Conservation (phyloP, 1,140 invertebrate species). For the Chironomus striatipennis region DNA sequence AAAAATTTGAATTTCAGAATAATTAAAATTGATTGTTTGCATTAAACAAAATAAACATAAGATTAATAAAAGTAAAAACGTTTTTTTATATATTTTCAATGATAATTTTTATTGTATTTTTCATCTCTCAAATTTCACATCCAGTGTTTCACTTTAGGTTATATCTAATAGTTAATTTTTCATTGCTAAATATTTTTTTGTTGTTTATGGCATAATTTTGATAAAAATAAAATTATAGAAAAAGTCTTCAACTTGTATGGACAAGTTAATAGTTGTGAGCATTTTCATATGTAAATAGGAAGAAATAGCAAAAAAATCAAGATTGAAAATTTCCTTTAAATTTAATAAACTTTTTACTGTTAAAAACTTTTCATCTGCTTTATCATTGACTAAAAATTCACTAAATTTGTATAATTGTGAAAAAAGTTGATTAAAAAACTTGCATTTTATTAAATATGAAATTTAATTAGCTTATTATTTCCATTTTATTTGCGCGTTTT, state of each 20-base stretch:
- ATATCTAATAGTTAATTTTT: slow-evolving; percentile 4
- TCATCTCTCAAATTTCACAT: background rate
- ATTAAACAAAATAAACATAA: background rate
- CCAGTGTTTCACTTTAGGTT: background rate
- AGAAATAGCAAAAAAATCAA: background rate
- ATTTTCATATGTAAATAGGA: background rate
- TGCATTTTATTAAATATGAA: too few relatives aligned
- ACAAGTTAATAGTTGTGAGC: too few relatives aligned
- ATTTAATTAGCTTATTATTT: too few relatives aligned
- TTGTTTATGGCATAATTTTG: background rate
- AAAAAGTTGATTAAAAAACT: too few relatives aligned
- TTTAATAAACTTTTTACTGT: background rate
- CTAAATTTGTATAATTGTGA: too few relatives aligned
- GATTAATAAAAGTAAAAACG: background rate
- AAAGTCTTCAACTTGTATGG: too few relatives aligned
- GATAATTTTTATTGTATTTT: slow-evolving; percentile 3
- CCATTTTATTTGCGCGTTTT: too few relatives aligned
- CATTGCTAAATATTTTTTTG: background rate
- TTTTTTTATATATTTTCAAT: background rate
- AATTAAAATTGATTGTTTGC: background rate
- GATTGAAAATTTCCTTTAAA: background rate
- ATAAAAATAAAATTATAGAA: background rate
- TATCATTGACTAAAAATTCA: too few relatives aligned
- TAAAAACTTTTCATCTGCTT: too few relatives aligned
- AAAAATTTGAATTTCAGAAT: too few relatives aligned